Evolutionary conservation across 2,113 vertebrate genomes (phyloP).

Genomic region (Prochilodus magdalenae): DNA sequence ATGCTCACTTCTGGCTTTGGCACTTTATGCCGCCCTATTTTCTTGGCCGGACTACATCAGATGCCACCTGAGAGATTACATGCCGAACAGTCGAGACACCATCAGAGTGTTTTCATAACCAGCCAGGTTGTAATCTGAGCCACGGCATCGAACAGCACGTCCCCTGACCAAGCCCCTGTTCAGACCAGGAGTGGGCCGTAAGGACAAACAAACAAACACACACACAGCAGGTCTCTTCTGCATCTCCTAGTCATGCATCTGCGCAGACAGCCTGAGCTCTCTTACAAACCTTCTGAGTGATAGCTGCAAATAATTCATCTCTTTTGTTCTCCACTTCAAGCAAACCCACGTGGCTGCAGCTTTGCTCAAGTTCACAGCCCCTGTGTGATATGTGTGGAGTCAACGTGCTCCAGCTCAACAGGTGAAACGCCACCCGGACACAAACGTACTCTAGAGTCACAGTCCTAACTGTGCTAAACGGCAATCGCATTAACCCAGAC

Average conservation of each 20-base stretch:
- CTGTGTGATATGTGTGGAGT: not conserved
- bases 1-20: constrained; percentile 45
- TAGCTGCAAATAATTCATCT: not conserved
- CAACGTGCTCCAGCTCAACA: constrained; percentile 24
- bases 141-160: constrained; percentile 35
- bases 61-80: constrained; percentile 53
- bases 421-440: constrained; percentile 17
- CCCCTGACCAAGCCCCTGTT: constrained; percentile 9
- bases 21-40: constrained; percentile 49
- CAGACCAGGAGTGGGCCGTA: constrained; percentile 18
- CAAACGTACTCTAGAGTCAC: not conserved
- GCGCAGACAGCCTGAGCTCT: not conserved
- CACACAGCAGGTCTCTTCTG: not conserved
- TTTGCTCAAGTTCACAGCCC: not conserved
- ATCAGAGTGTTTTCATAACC: constrained; percentile 50
- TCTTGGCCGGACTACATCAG: constrained; percentile 52
- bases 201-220: not conserved
- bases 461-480: not conserved
- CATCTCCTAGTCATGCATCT: not conserved
- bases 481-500: not conserved
- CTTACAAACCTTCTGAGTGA: not conserved
- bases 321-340: constrained; percentile 9
- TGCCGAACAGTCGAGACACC: constrained; percentile 46
- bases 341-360: constrained; percentile 1
- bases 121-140: constrained; percentile 51